Percentiles rank a stretch among this genome's conserved stretches.
phyloP scores from a whole-genome alignment of 2,113 vertebrate genomes.

The Muscicapa adusta region DNA sequence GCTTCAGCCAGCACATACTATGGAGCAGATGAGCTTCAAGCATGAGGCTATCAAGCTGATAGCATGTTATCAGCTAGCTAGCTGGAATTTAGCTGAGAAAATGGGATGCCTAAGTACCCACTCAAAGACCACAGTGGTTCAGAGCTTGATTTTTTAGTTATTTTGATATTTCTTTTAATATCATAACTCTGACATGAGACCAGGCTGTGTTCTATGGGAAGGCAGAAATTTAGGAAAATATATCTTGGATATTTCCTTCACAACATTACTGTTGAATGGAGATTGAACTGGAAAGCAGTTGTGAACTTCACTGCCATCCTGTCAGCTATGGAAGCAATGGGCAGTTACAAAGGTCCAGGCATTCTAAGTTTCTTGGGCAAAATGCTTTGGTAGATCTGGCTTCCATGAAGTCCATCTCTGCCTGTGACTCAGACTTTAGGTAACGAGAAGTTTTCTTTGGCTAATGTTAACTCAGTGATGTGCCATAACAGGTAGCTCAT shows the following conservation, averaged over 20 bases:
- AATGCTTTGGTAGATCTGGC: background rate
- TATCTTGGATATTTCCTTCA: background rate
- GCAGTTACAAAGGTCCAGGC: background rate
- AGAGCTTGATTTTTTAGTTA: background rate
- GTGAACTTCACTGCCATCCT: background rate
- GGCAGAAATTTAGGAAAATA: background rate
- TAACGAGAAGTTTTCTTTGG: background rate
- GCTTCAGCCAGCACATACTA: background rate
- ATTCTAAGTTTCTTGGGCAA: background rate
- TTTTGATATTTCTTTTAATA: background rate
- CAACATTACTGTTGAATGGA: background rate
- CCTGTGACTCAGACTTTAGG: background rate
- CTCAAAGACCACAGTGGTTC: background rate
- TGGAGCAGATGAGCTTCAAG: background rate
- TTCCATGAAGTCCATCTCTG: background rate
- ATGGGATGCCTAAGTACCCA: background rate
- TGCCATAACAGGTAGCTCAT: background rate
- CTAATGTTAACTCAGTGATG: background rate
- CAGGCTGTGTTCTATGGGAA: background rate
- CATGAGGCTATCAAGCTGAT: too few species aligned
- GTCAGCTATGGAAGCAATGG: accelerated
- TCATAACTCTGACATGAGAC: background rate
- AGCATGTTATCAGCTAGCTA: background rate
- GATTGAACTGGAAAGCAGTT: background rate
- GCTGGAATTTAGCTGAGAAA: background rate